A percentile compares a stretch with the other conserved stretches of the same genome.
Evolutionary conservation across 2,113 vertebrate genomes (phyloP).

Genomic region (Labeo rohita): DNA sequence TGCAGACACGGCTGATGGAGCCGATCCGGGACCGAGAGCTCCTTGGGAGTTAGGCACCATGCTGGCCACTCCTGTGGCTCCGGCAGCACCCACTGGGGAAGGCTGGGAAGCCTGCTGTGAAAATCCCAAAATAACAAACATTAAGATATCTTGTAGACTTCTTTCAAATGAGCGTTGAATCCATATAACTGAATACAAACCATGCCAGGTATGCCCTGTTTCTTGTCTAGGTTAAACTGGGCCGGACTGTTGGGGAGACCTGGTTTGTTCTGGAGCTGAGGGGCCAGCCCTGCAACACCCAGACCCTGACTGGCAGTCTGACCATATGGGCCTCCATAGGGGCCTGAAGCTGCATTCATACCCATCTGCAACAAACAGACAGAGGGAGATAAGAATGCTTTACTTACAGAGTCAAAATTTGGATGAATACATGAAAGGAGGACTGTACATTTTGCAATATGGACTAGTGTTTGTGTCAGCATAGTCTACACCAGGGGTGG

Average conservation of each 20-base stretch:
- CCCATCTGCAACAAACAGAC: conserved; percentile 80
- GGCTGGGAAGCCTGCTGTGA: conserved; percentile 69
- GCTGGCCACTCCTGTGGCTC: conserved; percentile 64
- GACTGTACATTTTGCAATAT: not conserved
- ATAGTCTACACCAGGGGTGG: not conserved
- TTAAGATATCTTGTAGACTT: not conserved
- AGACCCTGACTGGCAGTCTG: conserved; percentile 88
- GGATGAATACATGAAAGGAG: not conserved
- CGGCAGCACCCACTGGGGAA: conserved; percentile 65
- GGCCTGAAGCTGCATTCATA: conserved; percentile 89
- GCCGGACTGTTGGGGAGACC: conserved; percentile 88
- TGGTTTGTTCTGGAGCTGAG: conserved; percentile 91
- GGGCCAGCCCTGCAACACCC: conserved; percentile 85
- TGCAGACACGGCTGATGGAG: conserved; percentile 67
- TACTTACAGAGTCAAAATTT: not conserved
- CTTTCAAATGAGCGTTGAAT: not conserved
- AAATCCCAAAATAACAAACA: not conserved
- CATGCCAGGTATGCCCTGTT: conserved; percentile 90
- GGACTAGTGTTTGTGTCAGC: not conserved
- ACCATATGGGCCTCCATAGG: conserved; percentile 87
- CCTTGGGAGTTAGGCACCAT: conserved; percentile 83
- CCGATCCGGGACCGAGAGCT: conserved; percentile 73
- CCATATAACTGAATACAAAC: conserved; percentile 72
- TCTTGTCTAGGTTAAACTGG: conserved; percentile 93
- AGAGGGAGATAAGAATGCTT: not conserved